A percentile compares a stretch with the other conserved stretches of the same genome.
Evolutionary conservation across 2,888 invertebrate species (phyloP).

Genomic region (Brassicogethes aeneus): DNA sequence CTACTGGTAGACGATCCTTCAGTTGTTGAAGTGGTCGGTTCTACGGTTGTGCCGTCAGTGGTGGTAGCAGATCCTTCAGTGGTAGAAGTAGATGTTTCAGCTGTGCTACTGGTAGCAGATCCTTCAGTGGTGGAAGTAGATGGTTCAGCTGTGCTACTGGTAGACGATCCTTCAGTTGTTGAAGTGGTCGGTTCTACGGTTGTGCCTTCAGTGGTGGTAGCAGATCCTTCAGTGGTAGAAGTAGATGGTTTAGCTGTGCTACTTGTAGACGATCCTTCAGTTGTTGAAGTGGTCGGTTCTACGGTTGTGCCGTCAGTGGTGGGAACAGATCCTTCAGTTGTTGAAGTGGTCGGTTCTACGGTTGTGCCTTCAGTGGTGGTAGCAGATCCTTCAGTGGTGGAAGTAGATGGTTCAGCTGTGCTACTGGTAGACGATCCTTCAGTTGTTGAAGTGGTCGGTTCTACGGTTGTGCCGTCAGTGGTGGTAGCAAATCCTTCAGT

Average conservation of each 20-base stretch:
- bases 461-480: background rate
- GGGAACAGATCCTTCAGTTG: background rate
- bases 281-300: background rate
- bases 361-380: background rate
- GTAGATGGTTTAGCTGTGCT: background rate
- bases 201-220: background rate
- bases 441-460: background rate
- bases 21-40: background rate
- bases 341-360: background rate
- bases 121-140: background rate
- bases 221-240: background rate
- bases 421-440: background rate
- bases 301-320: background rate
- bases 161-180: background rate
- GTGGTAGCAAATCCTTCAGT: background rate
- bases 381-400: background rate
- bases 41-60: background rate
- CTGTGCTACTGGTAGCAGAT: background rate
- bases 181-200: background rate
- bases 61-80: background rate
- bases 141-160: background rate
- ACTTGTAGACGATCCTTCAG: background rate
- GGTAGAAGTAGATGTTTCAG: background rate
- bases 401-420: background rate
- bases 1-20: background rate